Evolutionary conservation across 2,797 vertebrate genomes (phyloP).

Genomic region (Pyrocephalus nanus): DNA sequence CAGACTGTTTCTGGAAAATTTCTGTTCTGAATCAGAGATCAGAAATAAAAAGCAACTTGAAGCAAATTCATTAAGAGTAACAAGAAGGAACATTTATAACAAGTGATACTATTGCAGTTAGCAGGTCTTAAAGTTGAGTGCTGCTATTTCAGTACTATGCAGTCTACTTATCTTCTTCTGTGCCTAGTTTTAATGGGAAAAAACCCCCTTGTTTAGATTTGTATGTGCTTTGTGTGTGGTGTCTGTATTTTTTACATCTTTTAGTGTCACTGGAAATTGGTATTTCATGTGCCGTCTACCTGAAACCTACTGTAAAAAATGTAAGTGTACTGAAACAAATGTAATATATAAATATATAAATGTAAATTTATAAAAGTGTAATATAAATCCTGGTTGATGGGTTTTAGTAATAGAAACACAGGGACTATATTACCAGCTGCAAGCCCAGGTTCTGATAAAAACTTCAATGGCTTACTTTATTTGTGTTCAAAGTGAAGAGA

Average conservation of each 20-base stretch:
- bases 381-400: not conserved
- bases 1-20: not conserved
- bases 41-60: not conserved
- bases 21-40: not conserved
- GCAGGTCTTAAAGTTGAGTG: not conserved
- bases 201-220: not conserved
- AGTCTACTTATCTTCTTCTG: not conserved
- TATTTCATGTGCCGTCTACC: constrained; percentile 5
- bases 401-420: constrained; percentile 5
- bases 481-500: not conserved
- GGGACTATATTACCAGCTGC: not conserved
- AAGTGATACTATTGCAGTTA: not conserved
- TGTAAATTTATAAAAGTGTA: not conserved
- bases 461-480: not conserved
- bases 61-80: not conserved
- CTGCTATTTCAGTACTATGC: not conserved
- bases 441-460: not conserved
- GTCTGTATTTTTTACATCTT: not conserved
- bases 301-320: constrained; percentile 3
- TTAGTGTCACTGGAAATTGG: constrained; percentile 5
- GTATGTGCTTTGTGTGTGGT: not conserved
- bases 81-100: not conserved
- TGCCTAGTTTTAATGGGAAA: not conserved
- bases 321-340: not conserved
- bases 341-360: not conserved